Conservation (phyloP, 2,888 invertebrate genomes). For the Monopis laevigella region DNA sequence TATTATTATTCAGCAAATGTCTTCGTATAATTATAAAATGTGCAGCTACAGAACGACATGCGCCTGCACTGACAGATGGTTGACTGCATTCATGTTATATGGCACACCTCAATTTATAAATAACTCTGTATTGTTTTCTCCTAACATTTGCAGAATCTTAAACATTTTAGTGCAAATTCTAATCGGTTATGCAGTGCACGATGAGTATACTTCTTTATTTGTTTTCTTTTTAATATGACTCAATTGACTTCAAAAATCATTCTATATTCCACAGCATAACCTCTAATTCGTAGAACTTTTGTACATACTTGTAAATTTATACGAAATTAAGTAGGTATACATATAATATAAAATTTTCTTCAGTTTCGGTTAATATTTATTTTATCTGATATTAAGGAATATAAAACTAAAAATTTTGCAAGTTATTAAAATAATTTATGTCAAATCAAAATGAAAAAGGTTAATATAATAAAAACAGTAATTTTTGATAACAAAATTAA, state of each 20-base stretch:
- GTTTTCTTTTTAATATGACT: conserved; percentile 9
- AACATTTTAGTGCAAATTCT: conserved; percentile 13
- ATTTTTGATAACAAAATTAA: too few species aligned
- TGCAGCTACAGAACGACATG: conserved; percentile 26
- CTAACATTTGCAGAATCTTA: conserved; percentile 48
- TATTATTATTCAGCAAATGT: conserved; percentile 43
- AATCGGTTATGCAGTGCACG: conserved; percentile 1
- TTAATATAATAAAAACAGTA: too few species aligned
- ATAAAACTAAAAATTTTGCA: too few species aligned
- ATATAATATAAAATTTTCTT: too few species aligned
- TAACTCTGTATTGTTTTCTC: conserved; percentile 51
- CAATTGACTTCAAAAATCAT: not conserved
- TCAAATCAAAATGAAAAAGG: too few species aligned
- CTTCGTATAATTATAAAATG: conserved; percentile 53
- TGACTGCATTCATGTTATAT: conserved; percentile 36
- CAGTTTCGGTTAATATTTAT: too few species aligned
- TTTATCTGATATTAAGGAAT: too few species aligned
- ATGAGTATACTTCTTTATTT: conserved; percentile 2
- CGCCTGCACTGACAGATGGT: conserved; percentile 45
- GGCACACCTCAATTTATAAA: conserved; percentile 40
- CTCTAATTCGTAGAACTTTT: not conserved
- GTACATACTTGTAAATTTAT: not conserved
- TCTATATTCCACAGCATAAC: conserved; percentile 3
- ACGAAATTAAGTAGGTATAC: not conserved
- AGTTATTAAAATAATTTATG: too few species aligned